Evolutionary conservation across 2,113 vertebrate species (phyloP), one percentile per base, ranked within the genome.

Genomic region (Ageneiosus marmoratus): DNA sequence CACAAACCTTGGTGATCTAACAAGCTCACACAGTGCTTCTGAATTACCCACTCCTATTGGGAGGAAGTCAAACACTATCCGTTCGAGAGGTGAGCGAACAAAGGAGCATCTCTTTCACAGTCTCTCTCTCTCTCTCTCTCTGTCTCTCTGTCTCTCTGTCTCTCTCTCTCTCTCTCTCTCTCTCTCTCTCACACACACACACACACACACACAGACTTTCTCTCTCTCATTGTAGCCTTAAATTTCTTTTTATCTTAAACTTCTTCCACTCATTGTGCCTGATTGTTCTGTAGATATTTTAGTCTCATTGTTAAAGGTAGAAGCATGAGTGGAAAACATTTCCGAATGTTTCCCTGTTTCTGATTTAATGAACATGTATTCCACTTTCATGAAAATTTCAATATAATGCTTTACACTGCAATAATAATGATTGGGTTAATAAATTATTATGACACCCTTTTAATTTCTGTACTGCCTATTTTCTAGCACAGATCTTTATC

Each of bases 1-100:
- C 92, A 92, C 92, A 91, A 92, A 93, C 91, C 93, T 93, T 91
- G 92, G 91, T 93, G 93, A 94, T 94, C 94, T 95, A 94, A 95
- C 93, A 94, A 93, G 92, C 94, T 93, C 94, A 94, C 91, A 94
- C 93, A 91, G 93, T 89, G 93, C 89, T 90, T 87, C 91, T 88
- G 93, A 94, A 95, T 95, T 95, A 94, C 94, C 94, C 93, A 93
- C 94, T 94, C 92, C 91, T 93, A 91, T 87, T 88, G 91, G 91
- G 89, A 91, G 92, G 90, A 94, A 95, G 93, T 94, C 93, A 94
- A 94, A 94, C 92, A 92, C 93, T 92, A 92, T 89, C 93, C 91
- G 93, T 92, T 94, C 89, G 90, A 91, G 91, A 93, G 91, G 90
- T 89, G 90, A 92, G 89, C 89, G 91, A 91, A 92, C 91, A 93